Base-by-base conservation (phyloP, 30 jellyfish, hydroid and myxozoan species). In the Cassiopea xamachana region DNA sequence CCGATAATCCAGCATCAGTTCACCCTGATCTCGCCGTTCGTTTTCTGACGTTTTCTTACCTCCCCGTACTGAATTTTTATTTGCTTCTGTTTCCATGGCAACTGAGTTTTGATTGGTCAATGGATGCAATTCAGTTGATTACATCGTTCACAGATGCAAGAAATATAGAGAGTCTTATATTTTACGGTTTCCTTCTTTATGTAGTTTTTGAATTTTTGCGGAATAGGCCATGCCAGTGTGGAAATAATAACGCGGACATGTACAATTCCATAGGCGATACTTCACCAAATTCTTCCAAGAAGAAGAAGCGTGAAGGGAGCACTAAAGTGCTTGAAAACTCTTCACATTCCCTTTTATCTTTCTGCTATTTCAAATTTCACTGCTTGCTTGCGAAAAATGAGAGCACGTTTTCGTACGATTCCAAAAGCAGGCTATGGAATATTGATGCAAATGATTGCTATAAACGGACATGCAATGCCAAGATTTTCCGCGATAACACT, bases 41-140 rank as follows among this genome's bases (percentile, higher is more conserved):
- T 78, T 59, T 87, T 7, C 83, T 90, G 59, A 94, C 98, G 49
- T 91, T 94, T 55, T 60, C 92, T 46, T 91, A 94, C 74, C 87
- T 94, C 44, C 98, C 98, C 14, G 93, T 80, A n/a, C 70, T 81
- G 15, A 94, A 94, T 62, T 50, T 94, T 14, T 86, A 82, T 58
- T 82, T 94, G 85, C 83, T 94, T 77, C 73, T 94, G 94, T 94
- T 61, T 83, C 98, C 98, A 19, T 84, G 97, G 92, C 94, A 87
- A 81, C 91, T 94, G 91, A 94, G 98, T 73, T 94, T 90, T 94
- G 98, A 94, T 81, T 94, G 97, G 97, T 94, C 98, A 70, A 94
- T 94, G 97, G 94, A 90, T 60, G 86, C 98, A 48, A 86, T 94
- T n/a, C 98, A 97, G 16, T 75, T 94, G 69, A 84, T 94, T 10